Conservation (phyloP, 2,797 vertebrate species). For the Acridotheres tristis region DNA sequence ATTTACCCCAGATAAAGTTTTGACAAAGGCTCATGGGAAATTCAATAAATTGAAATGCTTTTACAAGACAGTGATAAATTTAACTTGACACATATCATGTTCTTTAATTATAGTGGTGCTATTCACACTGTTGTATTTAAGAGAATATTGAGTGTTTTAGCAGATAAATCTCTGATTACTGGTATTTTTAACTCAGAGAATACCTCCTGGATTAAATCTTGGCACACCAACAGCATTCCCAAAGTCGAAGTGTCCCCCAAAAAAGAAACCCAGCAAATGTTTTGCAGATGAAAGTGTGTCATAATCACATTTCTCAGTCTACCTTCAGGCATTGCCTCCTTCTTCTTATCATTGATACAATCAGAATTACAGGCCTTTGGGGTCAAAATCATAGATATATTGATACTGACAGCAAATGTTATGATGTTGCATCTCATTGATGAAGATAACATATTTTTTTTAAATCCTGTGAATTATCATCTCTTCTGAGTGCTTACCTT, state of each 20-base stretch:
- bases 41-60: constrained; percentile 68
- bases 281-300: constrained; percentile 55
- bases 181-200: constrained; percentile 37
- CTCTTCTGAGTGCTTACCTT: neutral
- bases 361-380: neutral
- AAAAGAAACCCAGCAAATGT: constrained; percentile 25
- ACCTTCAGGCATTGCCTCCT: neutral
- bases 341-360: neutral
- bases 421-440: neutral
- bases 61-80: constrained; percentile 65
- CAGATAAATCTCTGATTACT: constrained; percentile 62
- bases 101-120: constrained; percentile 65
- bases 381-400: neutral
- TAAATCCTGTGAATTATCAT: neutral
- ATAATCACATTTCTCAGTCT: constrained; percentile 27
- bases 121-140: constrained; percentile 46
- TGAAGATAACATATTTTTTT: neutral
- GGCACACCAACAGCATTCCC: constrained; percentile 13
- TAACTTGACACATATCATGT: constrained; percentile 49
- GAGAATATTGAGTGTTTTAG: constrained; percentile 20
- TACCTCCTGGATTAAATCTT: constrained; percentile 31
- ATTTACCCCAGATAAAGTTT: constrained; percentile 60
- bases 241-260: constrained; percentile 1
- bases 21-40: constrained; percentile 53
- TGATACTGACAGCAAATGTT: neutral